A percentile compares a stretch with the other conserved stretches of the same genome.
Conservation (phyloP, 2,113 vertebrate species). For the Dermatemys mawii region DNA sequence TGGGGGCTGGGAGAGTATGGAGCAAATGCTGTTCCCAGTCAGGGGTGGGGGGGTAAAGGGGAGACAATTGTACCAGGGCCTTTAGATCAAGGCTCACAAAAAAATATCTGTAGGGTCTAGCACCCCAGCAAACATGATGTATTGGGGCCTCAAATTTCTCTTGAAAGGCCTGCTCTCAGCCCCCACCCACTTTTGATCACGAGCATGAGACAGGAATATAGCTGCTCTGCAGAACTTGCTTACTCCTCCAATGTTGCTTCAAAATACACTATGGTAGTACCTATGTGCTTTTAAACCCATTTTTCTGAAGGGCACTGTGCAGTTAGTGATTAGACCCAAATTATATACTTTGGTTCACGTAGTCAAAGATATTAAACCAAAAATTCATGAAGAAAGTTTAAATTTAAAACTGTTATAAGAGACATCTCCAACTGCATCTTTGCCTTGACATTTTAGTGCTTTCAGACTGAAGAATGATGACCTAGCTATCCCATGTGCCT, state of each 20-base stretch:
- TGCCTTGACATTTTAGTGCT: background rate
- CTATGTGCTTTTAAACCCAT: rapidly evolving
- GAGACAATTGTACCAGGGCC: background rate
- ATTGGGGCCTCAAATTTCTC: background rate
- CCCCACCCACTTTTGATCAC: no score
- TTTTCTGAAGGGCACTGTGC: background rate
- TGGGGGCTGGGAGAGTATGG: background rate
- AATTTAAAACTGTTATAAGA: background rate
- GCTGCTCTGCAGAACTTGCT: background rate
- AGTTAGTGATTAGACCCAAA: background rate
- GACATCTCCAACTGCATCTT: background rate
- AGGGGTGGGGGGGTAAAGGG: background rate
- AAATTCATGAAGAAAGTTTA: background rate
- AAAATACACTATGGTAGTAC: background rate
- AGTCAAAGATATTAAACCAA: background rate
- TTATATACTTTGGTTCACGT: background rate
- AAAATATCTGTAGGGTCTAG: background rate
- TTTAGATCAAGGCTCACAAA: background rate
- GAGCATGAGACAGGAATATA: background rate
- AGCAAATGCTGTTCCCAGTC: background rate
- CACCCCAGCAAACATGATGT: background rate
- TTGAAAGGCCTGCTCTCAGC: background rate
- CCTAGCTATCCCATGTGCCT: background rate
- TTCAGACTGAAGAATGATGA: background rate
- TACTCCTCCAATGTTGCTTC: background rate